A percentile compares a stretch with the other conserved stretches of the same genome.
These are phyloP conservation scores for Drosophila ohnishii DNA, from an alignment of 1,140 invertebrate genomes.

Conservation along the genomic window DNA sequence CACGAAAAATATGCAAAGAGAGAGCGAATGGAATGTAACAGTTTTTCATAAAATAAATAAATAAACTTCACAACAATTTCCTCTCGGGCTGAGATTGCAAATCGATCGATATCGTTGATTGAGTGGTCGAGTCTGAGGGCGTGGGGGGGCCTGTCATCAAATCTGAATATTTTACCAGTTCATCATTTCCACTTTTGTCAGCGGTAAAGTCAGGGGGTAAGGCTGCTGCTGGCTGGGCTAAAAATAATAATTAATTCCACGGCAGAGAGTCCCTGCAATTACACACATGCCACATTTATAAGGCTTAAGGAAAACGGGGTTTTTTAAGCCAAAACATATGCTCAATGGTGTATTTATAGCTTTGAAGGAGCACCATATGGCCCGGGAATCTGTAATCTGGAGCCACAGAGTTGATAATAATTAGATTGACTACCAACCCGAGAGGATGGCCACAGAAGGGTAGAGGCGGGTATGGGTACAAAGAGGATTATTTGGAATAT, in stretches of 20 bases:
- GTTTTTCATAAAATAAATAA: constrained; percentile 42
- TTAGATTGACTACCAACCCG: constrained; percentile 27
- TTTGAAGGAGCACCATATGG: constrained; percentile 14
- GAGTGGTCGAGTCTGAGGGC: constrained; percentile 10
- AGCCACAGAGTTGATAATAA: constrained; percentile 41
- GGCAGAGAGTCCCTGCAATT: constrained; percentile 13
- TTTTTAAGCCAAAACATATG: constrained; percentile 24
- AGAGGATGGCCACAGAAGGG: not conserved
- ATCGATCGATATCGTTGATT: constrained; percentile 48
- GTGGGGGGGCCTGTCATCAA: constrained; percentile 19
- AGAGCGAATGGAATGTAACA: constrained; percentile 15
- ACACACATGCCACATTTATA: not conserved
- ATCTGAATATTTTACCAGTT: constrained; percentile 50
- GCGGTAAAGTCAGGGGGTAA: not conserved
- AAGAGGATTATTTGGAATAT: constrained; percentile 1
- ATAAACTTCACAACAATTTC: constrained; percentile 52
- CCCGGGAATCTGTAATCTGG: not conserved
- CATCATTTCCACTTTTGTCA: constrained; percentile 38
- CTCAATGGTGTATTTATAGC: constrained; percentile 30
- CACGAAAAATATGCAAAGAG: not conserved
- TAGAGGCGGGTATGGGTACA: not conserved
- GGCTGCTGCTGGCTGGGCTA: constrained; percentile 10
- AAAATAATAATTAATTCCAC: constrained; percentile 53
- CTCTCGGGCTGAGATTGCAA: constrained; percentile 41
- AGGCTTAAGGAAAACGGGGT: not conserved